Evolutionary conservation across 2,888 invertebrate species (phyloP), one percentile per base, ranked within the genome.

Genomic region (Cinara cedri): DNA sequence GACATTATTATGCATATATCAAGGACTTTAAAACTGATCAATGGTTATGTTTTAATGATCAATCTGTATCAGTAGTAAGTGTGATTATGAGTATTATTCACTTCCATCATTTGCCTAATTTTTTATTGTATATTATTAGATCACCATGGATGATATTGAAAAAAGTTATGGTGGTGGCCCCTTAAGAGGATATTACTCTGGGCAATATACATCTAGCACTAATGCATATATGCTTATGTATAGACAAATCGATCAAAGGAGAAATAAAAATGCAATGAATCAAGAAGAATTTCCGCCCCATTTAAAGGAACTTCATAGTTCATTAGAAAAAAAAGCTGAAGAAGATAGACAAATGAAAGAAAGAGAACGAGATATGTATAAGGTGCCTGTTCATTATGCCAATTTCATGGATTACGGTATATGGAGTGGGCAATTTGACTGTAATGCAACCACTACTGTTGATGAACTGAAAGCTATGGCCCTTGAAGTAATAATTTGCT

Each of bases 161-260:
- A 92, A 91, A 85, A 92, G 94, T 0, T 95, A 92, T 85, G 95
- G 95, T 11, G 93, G 93, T 46, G 90, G 90, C 46, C 88, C 90
- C 44, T 86, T 87, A 24, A 87, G 89, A 81, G 88, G 89, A 16
- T 91, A 91, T 84, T 93, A 92, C 84, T 91, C 91, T 19, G 91
- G 91, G 57, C 90, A 90, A 51, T 93, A 91, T 85, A 91, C 91
- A 83, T 91, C 92, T 76, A 94, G 93, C 84, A 93, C 94, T 65
- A 95, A 94, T 86, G 95, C 95, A 0, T 95, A 95, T 84, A 95
- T 95, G 95, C 87, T 96, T 80, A 94, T 95, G 92, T 96, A 95
- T 85, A 87, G 95, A 68, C 92, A 93, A 86, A 90, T 91, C 65
- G 91, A 92, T 85, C 86, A 88, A 66, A 87, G 88, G 66, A 86